Base-by-base conservation (phyloP, 2,888 invertebrate species). In the Hydrotaea diabolus region DNA sequence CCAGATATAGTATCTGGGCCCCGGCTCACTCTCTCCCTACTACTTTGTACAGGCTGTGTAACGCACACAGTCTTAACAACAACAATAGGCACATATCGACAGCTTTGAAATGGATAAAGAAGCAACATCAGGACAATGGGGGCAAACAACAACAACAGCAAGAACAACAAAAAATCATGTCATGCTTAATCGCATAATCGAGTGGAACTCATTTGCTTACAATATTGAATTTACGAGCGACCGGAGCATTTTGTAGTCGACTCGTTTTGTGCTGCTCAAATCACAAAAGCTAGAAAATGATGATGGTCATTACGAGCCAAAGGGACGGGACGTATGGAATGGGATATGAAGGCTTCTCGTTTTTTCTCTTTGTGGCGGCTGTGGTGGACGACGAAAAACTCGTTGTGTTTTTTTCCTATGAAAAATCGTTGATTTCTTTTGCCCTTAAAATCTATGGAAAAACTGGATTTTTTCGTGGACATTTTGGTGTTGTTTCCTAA, bases 151-250 rank as follows among this genome's bases (percentile, higher is more conserved):
- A 59, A n/a, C 21, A 76, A 46, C 64, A 31, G 53, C 76, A 49
- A 77, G 55, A 77, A 43, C 77, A 82, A 80, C 77, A 87, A 85
- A 87, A 86, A 87, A 86, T 82, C 87, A 82, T 85, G 87, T 87
- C 87, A 88, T 87, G 86, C 87, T 84, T 88, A 88, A 88, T 88
- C 88, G 87, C 85, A 88, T 88, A 88, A 88, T 88, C 88, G 87
- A 87, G 88, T 88, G 88, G 85, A 88, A 88, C 87, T 86, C 82
- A 86, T 87, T 86, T 83, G 80, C 84, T 72, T 74, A 64, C 81
- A 74, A 57, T 80, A 69, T 64, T 78, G 62, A 46, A 69, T 69
- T 43, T 69, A 69, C 46, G 39, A 21, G 46, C 69, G 46, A 21
- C 69, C 69, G 46, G 23, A 46, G 69, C 21, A 69, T 69, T 69